Evolutionary conservation across 2,113 vertebrate genomes (phyloP).

Genomic region (Todiramphus chloris): DNA sequence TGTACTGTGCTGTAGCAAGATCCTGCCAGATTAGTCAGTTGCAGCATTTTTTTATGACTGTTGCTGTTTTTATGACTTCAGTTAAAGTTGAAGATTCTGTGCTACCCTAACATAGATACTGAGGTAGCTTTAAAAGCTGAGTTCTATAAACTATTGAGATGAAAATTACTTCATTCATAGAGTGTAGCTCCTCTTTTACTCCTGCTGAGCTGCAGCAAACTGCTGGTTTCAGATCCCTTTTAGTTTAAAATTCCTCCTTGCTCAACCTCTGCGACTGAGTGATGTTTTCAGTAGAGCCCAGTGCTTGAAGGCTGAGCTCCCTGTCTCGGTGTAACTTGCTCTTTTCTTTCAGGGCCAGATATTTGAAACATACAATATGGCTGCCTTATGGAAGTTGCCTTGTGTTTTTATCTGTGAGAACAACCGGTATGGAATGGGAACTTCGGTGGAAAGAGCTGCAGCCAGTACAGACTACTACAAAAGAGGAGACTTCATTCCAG

Average conservation of each 20-base stretch:
- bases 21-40: background rate
- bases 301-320: background rate
- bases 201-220: background rate
- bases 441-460: constrained; percentile 80
- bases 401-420: constrained; percentile 94
- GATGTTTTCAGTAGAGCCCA: background rate
- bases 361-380: constrained; percentile 91
- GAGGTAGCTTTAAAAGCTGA: background rate
- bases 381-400: constrained; percentile 90
- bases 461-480: constrained; percentile 90
- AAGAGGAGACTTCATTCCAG: constrained; percentile 87
- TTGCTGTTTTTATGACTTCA: background rate
- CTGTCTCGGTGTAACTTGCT: background rate
- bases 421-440: constrained; percentile 91
- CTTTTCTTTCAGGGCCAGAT: constrained; percentile 85
- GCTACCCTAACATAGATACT: background rate
- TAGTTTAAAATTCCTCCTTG: background rate
- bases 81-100: background rate
- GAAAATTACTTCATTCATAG: background rate
- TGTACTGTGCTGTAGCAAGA: background rate
- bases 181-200: background rate
- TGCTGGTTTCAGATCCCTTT: background rate
- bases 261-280: background rate
- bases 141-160: background rate
- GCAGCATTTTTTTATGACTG: background rate